These are phyloP conservation scores for Buathra laborator DNA, from an alignment of 2,888 invertebrate genomes.

Conservation along the genomic window DNA sequence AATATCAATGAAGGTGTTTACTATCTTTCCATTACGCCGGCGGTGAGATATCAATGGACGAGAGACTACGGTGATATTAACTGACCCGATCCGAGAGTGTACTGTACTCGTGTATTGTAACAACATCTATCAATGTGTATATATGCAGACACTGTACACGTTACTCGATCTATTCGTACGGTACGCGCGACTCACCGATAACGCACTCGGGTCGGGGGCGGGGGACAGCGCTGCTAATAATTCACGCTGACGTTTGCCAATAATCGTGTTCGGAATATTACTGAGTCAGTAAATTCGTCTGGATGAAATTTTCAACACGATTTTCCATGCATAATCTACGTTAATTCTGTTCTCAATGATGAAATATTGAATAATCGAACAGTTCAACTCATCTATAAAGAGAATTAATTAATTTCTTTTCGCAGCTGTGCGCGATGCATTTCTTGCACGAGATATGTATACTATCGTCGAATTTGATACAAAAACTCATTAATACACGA, in stretches of 20 bases:
- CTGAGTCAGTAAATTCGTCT: slow-evolving; percentile 12
- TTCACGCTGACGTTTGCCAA: slow-evolving; percentile 43
- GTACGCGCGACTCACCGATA: slow-evolving; percentile 27
- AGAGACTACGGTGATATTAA: slow-evolving; percentile 60
- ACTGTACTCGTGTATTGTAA: background rate
- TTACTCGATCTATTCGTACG: background rate
- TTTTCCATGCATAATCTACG: slow-evolving; percentile 20
- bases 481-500: background rate
- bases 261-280: slow-evolving; percentile 44
- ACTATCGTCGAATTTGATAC: background rate
- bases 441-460: background rate
- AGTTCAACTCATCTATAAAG: background rate
- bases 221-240: slow-evolving; percentile 13
- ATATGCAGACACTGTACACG: background rate
- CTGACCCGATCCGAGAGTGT: slow-evolving; percentile 58
- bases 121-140: slow-evolving; percentile 24
- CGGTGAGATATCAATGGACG: slow-evolving; percentile 70
- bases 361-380: slow-evolving; percentile 12
- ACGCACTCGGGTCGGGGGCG: background rate
- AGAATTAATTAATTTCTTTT: background rate
- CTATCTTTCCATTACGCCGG: slow-evolving; percentile 70
- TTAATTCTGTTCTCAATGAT: background rate
- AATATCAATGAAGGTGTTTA: slow-evolving; percentile 75
- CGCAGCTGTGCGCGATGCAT: background rate
- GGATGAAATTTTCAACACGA: slow-evolving; percentile 36